phyloP scores from a whole-genome alignment of 2,113 vertebrate genomes.

The Scomber colias region DNA sequence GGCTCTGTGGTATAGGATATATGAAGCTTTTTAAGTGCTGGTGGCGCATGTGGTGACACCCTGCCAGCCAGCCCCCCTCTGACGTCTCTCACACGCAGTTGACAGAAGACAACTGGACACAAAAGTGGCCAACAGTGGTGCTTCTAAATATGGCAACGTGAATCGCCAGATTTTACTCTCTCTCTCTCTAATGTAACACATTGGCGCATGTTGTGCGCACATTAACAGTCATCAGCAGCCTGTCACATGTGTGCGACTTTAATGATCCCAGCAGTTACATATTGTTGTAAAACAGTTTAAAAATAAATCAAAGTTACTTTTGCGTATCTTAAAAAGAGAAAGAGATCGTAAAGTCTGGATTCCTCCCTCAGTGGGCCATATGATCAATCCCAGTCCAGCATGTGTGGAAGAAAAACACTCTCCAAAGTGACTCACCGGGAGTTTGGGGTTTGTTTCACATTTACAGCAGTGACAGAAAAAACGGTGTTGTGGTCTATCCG shows the following conservation, averaged over 20 bases:
- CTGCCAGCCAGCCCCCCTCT: not conserved
- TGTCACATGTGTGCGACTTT: not conserved
- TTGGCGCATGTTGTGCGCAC: slow-evolving; percentile 9
- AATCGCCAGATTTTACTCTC: slow-evolving; percentile 57
- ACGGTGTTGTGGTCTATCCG: slow-evolving; percentile 87
- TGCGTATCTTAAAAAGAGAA: not conserved
- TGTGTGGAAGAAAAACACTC: slow-evolving; percentile 10
- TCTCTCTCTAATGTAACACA: slow-evolving; percentile 37
- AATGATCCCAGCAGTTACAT: not conserved
- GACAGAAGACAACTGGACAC: slow-evolving; percentile 69
- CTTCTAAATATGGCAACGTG: slow-evolving; percentile 78
- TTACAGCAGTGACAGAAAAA: slow-evolving; percentile 96
- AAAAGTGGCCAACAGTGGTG: slow-evolving; percentile 52
- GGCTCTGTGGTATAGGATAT: not conserved
- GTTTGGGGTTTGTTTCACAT: slow-evolving; percentile 90
- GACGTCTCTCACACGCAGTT: slow-evolving; percentile 43
- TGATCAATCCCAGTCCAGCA: not conserved
- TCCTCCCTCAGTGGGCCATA: not conserved
- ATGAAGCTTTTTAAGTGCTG: not conserved
- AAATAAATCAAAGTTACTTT: not conserved
- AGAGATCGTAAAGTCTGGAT: not conserved
- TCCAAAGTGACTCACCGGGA: slow-evolving; percentile 88
- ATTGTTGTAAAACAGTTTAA: not conserved
- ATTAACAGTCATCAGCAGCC: not conserved
- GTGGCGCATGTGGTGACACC: slow-evolving; percentile 31